Percentiles rank a stretch among this genome's conserved stretches.
Conservation (phyloP, 2,888 invertebrate genomes). For the Drosophila pegasa region DNA sequence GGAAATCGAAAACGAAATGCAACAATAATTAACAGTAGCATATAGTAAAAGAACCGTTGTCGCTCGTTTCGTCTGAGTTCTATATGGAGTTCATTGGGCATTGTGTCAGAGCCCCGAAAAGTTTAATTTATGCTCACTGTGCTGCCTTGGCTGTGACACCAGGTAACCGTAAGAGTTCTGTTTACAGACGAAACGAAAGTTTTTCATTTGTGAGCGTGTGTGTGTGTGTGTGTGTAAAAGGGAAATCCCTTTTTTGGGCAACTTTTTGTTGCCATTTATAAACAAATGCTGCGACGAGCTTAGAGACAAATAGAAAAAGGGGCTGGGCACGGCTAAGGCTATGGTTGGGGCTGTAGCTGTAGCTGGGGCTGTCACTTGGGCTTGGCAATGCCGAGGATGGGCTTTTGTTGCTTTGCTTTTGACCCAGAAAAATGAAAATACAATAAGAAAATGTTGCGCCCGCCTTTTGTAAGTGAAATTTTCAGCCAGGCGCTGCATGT, state of each 20-base stretch:
- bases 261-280: slow-evolving; percentile 57
- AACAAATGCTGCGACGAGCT: slow-evolving; percentile 59
- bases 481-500: slow-evolving; percentile 45
- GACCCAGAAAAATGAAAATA: slow-evolving; percentile 73
- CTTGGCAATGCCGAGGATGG: slow-evolving; percentile 76
- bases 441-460: slow-evolving; percentile 78
- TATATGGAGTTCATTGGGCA: slow-evolving; percentile 65
- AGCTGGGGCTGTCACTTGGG: slow-evolving; percentile 43
- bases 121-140: slow-evolving; percentile 70
- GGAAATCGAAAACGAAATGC: slow-evolving; percentile 70
- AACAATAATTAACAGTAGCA: slow-evolving; percentile 23
- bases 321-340: slow-evolving; percentile 51
- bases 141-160: slow-evolving; percentile 40
- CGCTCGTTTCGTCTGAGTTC: slow-evolving; percentile 22
- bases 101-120: slow-evolving; percentile 33
- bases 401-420: slow-evolving; percentile 67
- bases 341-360: slow-evolving; percentile 6
- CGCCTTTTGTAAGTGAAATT: slow-evolving; percentile 78
- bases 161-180: slow-evolving; percentile 51
- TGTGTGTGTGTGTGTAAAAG: slow-evolving; percentile 55
- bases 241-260: slow-evolving; percentile 79
- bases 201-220: slow-evolving; percentile 40
- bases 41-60: slow-evolving; percentile 28
- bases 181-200: slow-evolving; percentile 71
- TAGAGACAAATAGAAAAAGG: slow-evolving; percentile 56